Percentiles rank a stretch among this genome's conserved stretches.
Conservation (phyloP, 2,888 invertebrate genomes). For the Eremobia ochroleuca region DNA sequence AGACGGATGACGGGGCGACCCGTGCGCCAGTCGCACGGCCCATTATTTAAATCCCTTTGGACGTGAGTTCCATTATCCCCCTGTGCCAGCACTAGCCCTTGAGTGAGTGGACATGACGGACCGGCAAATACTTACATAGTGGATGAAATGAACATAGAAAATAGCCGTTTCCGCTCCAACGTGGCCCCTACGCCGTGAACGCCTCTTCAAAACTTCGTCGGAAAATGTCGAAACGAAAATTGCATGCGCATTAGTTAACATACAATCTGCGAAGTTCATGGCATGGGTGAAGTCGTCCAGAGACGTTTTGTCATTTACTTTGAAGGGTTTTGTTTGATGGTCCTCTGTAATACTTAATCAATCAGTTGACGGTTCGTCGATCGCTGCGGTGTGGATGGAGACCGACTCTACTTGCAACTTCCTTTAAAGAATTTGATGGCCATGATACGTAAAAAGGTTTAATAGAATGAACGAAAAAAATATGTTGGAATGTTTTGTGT, state of each 20-base stretch:
- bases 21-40: constrained; percentile 73
- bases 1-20: constrained; percentile 73
- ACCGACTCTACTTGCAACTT: constrained; percentile 81
- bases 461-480: constrained; percentile 26
- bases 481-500: constrained; percentile 19
- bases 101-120: constrained; percentile 79
- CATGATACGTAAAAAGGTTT: constrained; percentile 65
- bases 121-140: constrained; percentile 72
- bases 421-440: constrained; percentile 73
- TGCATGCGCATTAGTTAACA: constrained; percentile 64
- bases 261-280: constrained; percentile 66
- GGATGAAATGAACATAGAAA: constrained; percentile 78
- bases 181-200: constrained; percentile 50
- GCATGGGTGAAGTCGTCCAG: constrained; percentile 5
- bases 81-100: constrained; percentile 71
- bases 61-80: constrained; percentile 83
- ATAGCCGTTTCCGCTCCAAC: constrained; percentile 60
- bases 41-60: constrained; percentile 88
- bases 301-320: constrained; percentile 77
- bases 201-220: constrained; percentile 45
- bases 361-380: constrained; percentile 77
- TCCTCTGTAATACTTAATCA: constrained; percentile 79
- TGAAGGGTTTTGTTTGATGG: constrained; percentile 80
- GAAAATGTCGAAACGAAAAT: constrained; percentile 57
- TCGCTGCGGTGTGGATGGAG: constrained; percentile 55